Evolutionary conservation across 2,113 vertebrate genomes (phyloP).

Genomic region (Naja naja): DNA sequence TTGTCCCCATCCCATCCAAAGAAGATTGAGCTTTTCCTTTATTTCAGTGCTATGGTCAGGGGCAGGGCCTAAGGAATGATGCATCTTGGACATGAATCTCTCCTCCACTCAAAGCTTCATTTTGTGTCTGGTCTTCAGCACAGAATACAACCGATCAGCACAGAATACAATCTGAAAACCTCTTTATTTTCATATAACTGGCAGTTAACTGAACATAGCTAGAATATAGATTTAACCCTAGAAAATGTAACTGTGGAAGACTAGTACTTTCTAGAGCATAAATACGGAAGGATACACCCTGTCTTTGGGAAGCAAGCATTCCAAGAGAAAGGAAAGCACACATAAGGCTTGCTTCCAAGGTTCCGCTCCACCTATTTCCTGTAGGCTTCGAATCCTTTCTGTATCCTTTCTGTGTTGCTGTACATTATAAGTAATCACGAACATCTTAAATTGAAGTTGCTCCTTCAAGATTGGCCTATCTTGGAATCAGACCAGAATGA

Average conservation of each 20-base stretch:
- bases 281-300: not conserved
- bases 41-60: not conserved
- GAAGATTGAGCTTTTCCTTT: not conserved
- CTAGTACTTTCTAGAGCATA: not conserved
- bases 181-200: not conserved
- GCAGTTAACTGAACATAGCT: not conserved
- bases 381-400: not conserved
- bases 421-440: not conserved
- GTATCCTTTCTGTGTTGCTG: not conserved
- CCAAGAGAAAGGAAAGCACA: not conserved
- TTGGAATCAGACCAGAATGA: not conserved
- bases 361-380: not conserved
- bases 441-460: not conserved
- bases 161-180: not conserved
- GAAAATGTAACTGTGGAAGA: not conserved
- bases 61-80: not conserved
- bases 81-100: not conserved
- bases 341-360: not conserved
- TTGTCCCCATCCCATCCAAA: not conserved
- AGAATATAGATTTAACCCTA: not conserved
- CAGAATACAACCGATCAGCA: not conserved
- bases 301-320: not conserved
- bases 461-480: not conserved
- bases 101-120: not conserved
- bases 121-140: not conserved